These are phyloP conservation scores for Rhinoraja longicauda DNA, from an alignment of 2,797 vertebrate genomes.

Conservation along the genomic window DNA sequence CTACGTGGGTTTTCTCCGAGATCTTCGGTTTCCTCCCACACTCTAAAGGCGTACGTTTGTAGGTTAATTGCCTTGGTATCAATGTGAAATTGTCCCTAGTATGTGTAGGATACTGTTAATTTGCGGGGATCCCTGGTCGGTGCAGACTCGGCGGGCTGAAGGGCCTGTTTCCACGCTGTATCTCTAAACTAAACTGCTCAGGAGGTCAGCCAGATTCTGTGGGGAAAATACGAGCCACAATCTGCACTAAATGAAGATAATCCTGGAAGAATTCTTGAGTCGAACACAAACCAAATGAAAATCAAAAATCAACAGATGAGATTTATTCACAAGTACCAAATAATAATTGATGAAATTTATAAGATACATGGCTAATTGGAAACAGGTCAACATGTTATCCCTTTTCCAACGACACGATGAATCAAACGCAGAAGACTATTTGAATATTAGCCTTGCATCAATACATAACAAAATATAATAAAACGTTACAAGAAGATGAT, in stretches of 20 bases:
- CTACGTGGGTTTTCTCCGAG: too few species aligned
- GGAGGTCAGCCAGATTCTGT: not conserved
- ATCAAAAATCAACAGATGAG: not conserved
- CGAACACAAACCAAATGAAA: not conserved
- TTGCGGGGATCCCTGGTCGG: too few species aligned
- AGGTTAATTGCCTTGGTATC: too few species aligned
- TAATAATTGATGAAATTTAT: not conserved
- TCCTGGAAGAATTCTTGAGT: not conserved
- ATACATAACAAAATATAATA: not conserved
- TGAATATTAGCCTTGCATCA: not conserved
- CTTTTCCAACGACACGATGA: not conserved
- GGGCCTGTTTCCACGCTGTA: too few species aligned
- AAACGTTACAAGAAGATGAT: not conserved
- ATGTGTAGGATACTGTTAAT: too few species aligned
- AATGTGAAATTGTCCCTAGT: too few species aligned
- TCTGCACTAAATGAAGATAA: not conserved
- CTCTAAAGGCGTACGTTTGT: too few species aligned
- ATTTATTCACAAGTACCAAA: not conserved
- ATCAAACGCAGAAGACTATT: not conserved
- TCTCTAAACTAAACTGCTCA: too few species aligned
- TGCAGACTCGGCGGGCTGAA: too few species aligned
- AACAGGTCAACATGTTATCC: not conserved
- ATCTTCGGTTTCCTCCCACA: too few species aligned
- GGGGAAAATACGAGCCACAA: not conserved
- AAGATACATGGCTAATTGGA: not conserved